Percentiles rank a stretch among this genome's conserved stretches.
Conservation (phyloP, 1,140 invertebrate species). For the Drosophila arawakana region DNA sequence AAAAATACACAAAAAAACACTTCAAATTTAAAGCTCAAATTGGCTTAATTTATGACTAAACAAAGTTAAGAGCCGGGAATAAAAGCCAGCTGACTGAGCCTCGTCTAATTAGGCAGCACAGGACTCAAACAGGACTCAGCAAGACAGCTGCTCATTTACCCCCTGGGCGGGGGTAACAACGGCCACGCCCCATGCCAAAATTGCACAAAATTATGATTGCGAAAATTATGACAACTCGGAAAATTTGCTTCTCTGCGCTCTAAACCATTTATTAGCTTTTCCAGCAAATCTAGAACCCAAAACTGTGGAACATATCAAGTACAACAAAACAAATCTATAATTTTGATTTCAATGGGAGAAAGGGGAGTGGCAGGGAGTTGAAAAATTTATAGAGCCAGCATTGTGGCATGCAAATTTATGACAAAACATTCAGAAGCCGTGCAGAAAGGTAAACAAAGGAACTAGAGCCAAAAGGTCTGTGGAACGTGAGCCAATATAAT, state of each 20-base stretch:
- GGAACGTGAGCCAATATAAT: conserved; percentile 76
- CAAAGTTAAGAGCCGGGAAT: not conserved
- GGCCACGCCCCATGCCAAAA: conserved; percentile 64
- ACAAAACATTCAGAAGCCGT: conserved; percentile 68
- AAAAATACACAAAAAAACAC: not conserved
- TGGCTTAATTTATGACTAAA: no score
- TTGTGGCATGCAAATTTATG: conserved; percentile 80
- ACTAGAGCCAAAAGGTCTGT: conserved; percentile 8
- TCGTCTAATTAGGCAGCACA: conserved; percentile 31
- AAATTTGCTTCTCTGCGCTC: not conserved
- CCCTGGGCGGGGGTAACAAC: conserved; percentile 41
- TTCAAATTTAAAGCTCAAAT: not conserved
- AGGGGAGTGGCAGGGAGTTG: not conserved
- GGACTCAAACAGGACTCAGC: conserved; percentile 12
- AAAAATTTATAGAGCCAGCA: conserved; percentile 58
- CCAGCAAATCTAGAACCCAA: not conserved
- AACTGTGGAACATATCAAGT: conserved; percentile 11
- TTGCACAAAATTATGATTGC: conserved; percentile 72
- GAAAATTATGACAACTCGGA: conserved; percentile 70
- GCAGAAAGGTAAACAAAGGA: conserved; percentile 74
- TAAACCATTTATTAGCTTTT: conserved; percentile 44
- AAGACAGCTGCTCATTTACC: conserved; percentile 70
- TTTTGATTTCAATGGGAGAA: conserved; percentile 54
- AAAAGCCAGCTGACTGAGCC: not conserved
- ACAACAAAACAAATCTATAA: conserved; percentile 65